A percentile compares a stretch with the other conserved stretches of the same genome.
Conservation (phyloP, 2,888 invertebrate species). For the Leptinotarsa tumamoca region DNA sequence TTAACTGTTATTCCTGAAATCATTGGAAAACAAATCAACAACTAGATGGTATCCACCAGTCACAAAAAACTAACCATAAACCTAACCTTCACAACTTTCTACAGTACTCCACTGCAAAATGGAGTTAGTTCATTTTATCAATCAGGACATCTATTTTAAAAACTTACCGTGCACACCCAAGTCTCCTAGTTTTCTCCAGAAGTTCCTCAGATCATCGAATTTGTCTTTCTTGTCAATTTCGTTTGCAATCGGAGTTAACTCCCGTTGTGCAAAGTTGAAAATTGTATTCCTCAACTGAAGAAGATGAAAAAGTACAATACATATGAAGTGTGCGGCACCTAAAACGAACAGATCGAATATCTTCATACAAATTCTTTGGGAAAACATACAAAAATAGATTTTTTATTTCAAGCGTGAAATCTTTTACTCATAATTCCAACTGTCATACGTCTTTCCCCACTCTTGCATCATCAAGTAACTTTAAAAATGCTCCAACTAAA, state of each 20-base stretch:
- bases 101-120: too few relatives aligned
- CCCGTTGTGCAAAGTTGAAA: slow-evolving; percentile 94
- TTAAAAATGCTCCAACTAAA: too few relatives aligned
- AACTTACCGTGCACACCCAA: slow-evolving; percentile 84
- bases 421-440: too few relatives aligned
- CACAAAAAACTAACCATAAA: not conserved
- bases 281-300: slow-evolving; percentile 15
- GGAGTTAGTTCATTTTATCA: too few relatives aligned
- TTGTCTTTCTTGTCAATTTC: slow-evolving; percentile 91
- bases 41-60: not conserved
- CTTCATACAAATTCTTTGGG: not conserved
- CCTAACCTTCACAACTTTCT: too few relatives aligned
- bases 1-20: slow-evolving; percentile 82
- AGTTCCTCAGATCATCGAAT: slow-evolving; percentile 77
- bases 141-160: not conserved
- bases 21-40: not conserved
- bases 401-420: too few relatives aligned
- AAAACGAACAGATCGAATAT: not conserved
- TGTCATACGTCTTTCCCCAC: too few relatives aligned
- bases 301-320: not conserved
- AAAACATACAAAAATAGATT: too few relatives aligned
- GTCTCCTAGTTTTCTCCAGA: slow-evolving; percentile 93
- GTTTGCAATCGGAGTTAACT: slow-evolving; percentile 91
- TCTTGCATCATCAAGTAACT: too few relatives aligned
- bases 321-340: not conserved